Base-by-base conservation (phyloP, 2,113 vertebrate species). In the Tragelaphus buxtoni region DNA sequence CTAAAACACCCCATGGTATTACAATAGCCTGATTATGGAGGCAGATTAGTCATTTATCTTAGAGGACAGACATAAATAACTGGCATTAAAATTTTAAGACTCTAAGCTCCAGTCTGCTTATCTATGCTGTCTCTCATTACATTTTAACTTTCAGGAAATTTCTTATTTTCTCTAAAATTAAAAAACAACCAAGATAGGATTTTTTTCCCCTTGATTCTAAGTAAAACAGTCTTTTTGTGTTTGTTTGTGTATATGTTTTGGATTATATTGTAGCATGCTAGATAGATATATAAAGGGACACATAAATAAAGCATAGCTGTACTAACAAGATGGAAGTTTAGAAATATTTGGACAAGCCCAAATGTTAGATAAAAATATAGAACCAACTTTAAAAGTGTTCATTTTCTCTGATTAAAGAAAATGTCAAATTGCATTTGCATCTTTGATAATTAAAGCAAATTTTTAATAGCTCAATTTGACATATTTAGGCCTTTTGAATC, bases 331-430 rank as follows among this genome's bases (percentile, higher is more conserved):
- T 45, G 2, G 16, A 87, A 96, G 91, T 79, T 89, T 45, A 26
- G 17, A 81, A 91, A 47, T 55, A 96, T 69, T 93, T 63, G 14
- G n/a, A 53, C 65, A 32, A 88, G 16, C 63, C 7, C 20, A 96
- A 96, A 35, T 85, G 22, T 72, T 88, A 88, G 30, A 95, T 47
- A 85, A 86, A 39, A 97, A 42, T 51, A 39, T 35, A 88, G 28
- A 84, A 80, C 16, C 2, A 14, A 74, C n/a, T 92, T 92, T 91
- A 91, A 74, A 74, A 92, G 35, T 56, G 20, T 24, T 0, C 22
- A 56, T 89, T 96, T 97, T 93, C 35, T 82, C 51, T 80, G 55
- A 88, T 97, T 55, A 87, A 95, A 61, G 24, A 88, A 69, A 81
- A 91, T 91, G 53, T 90, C 91, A 87, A 95, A 42, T 72, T 72